A percentile compares a stretch with the other conserved stretches of the same genome.
Conservation (phyloP, 2,888 invertebrate species). For the Callimorpha dominula region DNA sequence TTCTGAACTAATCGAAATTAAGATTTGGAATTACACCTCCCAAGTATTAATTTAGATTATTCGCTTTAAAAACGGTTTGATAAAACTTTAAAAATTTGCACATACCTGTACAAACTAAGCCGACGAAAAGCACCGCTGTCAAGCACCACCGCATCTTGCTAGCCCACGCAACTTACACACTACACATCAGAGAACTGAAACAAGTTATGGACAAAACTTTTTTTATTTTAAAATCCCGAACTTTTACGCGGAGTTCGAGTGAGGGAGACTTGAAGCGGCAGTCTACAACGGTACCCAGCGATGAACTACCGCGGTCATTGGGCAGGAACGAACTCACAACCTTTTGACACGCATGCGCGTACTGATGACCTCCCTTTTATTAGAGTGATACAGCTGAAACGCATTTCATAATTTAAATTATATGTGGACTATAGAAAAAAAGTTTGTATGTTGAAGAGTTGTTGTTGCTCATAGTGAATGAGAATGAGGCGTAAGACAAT, state of each 20-base stretch:
- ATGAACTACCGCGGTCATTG: conserved; percentile 64
- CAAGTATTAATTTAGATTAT: neutral
- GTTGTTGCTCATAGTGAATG: neutral
- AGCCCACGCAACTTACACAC: conserved; percentile 62
- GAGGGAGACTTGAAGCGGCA: conserved; percentile 56
- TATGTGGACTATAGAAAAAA: neutral
- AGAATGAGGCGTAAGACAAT: neutral
- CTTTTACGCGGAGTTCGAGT: conserved; percentile 64
- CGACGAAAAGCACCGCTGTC: conserved; percentile 60
- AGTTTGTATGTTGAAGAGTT: neutral
- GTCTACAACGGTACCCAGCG: conserved; percentile 57
- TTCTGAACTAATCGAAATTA: no score
- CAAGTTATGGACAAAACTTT: conserved; percentile 36
- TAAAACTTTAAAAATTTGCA: conserved; percentile 22
- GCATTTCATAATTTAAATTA: conserved; percentile 24
- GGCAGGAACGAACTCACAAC: conserved; percentile 58
- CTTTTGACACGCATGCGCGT: conserved; percentile 76
- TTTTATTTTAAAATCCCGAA: conserved; percentile 50
- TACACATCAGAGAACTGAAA: conserved; percentile 56
- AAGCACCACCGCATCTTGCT: conserved; percentile 73
- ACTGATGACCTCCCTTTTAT: conserved; percentile 48
- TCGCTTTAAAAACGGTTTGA: neutral
- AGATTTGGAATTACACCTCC: neutral
- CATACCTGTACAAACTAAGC: conserved; percentile 67
- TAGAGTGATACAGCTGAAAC: conserved; percentile 42